phyloP scores from a whole-genome alignment of 2,797 vertebrate genomes.

The Oreonectes daqikongensis region DNA sequence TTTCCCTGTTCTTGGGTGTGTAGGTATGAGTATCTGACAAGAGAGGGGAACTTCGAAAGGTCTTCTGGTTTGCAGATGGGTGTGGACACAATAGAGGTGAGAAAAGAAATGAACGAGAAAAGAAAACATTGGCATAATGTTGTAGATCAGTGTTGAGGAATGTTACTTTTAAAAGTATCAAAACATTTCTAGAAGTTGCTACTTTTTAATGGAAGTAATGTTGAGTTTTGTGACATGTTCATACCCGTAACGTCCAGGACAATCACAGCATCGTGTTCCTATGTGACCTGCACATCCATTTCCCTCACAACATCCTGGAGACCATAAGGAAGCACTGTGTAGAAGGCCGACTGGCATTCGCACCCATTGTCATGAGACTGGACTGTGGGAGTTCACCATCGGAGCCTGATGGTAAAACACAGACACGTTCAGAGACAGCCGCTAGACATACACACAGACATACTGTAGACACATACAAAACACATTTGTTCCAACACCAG shows the following conservation, averaged over 20 bases:
- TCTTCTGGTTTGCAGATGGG: constrained; percentile 83
- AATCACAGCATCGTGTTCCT: constrained; percentile 96
- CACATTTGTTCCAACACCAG: constrained; percentile 24
- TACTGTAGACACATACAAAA: constrained; percentile 3
- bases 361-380: constrained; percentile 96
- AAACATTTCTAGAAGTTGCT: background rate
- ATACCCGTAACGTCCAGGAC: constrained; percentile 76
- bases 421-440: constrained; percentile 20
- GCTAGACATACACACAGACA: constrained; percentile 14
- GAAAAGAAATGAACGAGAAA: background rate
- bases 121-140: background rate
- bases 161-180: too few relatives aligned
- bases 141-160: background rate
- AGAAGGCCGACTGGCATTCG: constrained; percentile 92
- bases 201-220: background rate
- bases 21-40: constrained; percentile 84
- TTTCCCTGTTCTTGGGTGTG: background rate
- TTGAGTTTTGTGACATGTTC: background rate
- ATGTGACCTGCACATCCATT: constrained; percentile 98
- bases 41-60: constrained; percentile 83
- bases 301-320: constrained; percentile 91
- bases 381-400: constrained; percentile 90
- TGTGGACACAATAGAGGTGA: constrained; percentile 81
- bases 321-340: constrained; percentile 97
- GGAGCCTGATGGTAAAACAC: constrained; percentile 84